Conservation (phyloP, 2,797 vertebrate species). For the Mustela erminea region DNA sequence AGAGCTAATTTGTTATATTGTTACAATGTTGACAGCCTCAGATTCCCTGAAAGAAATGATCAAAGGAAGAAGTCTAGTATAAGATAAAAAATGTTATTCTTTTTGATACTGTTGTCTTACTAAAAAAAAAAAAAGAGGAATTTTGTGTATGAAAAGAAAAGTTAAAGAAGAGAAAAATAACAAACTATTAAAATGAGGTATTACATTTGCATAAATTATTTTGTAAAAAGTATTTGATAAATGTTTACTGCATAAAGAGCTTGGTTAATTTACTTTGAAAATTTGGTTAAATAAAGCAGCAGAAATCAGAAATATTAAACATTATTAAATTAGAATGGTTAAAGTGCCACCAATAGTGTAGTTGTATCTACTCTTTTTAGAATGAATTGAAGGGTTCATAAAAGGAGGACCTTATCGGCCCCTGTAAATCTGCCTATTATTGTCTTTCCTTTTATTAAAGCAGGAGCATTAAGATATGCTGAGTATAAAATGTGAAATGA, state of each 20-base stretch:
- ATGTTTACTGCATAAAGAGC: conserved; percentile 15
- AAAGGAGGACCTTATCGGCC: neutral
- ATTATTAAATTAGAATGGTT: conserved; percentile 60
- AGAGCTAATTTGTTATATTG: conserved; percentile 60
- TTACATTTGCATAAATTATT: conserved; percentile 41
- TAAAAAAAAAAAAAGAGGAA: neutral
- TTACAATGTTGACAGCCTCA: conserved; percentile 55
- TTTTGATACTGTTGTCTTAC: conserved; percentile 49
- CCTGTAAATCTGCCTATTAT: neutral
- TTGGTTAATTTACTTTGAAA: conserved; percentile 61
- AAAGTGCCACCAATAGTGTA: conserved; percentile 15
- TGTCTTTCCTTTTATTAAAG: neutral
- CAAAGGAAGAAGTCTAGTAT: conserved; percentile 42
- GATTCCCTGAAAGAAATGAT: conserved; percentile 61
- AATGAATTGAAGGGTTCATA: conserved; percentile 10
- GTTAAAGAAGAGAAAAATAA: conserved; percentile 57
- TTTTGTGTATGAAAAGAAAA: conserved; percentile 37
- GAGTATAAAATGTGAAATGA: neutral
- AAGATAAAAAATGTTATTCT: neutral
- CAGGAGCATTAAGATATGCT: neutral
- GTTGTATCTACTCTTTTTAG: conserved; percentile 42
- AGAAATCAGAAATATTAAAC: conserved; percentile 49
- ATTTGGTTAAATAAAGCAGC: conserved; percentile 49
- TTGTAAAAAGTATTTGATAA: conserved; percentile 43
- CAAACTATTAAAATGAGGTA: conserved; percentile 37